Evolutionary conservation across 92 coral and sea anemone genomes (phyloP).

Genomic region (Parazoanthus swiftii): DNA sequence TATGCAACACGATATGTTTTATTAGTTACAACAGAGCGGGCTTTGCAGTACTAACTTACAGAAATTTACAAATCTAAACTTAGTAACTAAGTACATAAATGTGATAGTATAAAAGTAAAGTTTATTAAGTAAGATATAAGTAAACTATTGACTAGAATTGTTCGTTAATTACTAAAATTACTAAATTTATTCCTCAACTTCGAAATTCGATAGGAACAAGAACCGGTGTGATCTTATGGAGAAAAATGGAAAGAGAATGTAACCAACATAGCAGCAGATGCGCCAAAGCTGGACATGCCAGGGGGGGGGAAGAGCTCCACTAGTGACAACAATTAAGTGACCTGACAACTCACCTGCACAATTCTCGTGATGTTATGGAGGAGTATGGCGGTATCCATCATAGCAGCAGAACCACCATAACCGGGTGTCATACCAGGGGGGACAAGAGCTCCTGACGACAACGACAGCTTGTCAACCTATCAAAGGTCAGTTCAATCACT

Average conservation of each 20-base stretch:
- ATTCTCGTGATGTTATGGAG: slow-evolving; percentile 85
- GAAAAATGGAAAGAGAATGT: slow-evolving; percentile 62
- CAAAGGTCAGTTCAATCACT: not conserved
- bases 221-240: slow-evolving; percentile 72
- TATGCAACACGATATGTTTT: too few species aligned
- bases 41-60: too few species aligned
- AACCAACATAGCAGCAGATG: slow-evolving; percentile 80
- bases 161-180: not conserved
- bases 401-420: slow-evolving; percentile 67
- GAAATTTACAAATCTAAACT: too few species aligned
- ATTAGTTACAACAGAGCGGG: too few species aligned
- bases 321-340: too few species aligned
- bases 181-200: not conserved
- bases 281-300: slow-evolving; percentile 33
- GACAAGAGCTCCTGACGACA: slow-evolving; percentile 30
- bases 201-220: too few species aligned
- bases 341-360: slow-evolving; percentile 67
- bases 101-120: too few species aligned
- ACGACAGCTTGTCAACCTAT: slow-evolving; percentile 30
- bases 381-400: slow-evolving; percentile 91
- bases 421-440: slow-evolving; percentile 35
- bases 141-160: too few species aligned
- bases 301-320: too few species aligned
- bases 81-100: too few species aligned
- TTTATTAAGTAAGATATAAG: too few species aligned